Percentiles rank a stretch among this genome's conserved stretches.
These are phyloP conservation scores for Acrocera orbiculus DNA, from an alignment of 2,888 invertebrate genomes.

Conservation along the genomic window DNA sequence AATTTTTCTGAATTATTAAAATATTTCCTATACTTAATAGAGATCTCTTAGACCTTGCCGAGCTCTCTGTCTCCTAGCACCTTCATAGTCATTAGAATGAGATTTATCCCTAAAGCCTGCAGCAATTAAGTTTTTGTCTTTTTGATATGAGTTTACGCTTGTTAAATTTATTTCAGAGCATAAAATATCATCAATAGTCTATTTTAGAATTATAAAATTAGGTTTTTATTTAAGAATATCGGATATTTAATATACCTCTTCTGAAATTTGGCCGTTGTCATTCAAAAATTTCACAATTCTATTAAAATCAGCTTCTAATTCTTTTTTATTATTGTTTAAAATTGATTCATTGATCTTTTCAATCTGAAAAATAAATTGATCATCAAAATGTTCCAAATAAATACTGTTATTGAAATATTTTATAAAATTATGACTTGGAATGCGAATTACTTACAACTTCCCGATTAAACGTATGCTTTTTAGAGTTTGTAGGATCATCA, in stretches of 20 bases:
- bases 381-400: constrained; percentile 1
- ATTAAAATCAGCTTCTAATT: constrained; percentile 37
- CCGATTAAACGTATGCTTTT: constrained; percentile 41
- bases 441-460: constrained; percentile 48
- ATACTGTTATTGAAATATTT: background rate
- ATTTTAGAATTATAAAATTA: background rate
- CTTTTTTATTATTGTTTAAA: constrained; percentile 34
- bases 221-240: background rate
- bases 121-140: constrained; percentile 6
- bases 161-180: constrained; percentile 10
- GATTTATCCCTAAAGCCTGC: constrained; percentile 7
- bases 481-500: constrained; percentile 33
- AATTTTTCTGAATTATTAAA: background rate
- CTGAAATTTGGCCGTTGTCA: constrained; percentile 20
- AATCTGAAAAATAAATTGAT: constrained; percentile 18
- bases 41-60: constrained; percentile 9
- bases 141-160: constrained; percentile 3
- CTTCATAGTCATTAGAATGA: background rate
- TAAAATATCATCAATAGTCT: constrained; percentile 11
- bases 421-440: background rate
- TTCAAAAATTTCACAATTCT: constrained; percentile 36
- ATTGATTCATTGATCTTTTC: constrained; percentile 33
- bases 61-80: background rate
- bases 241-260: constrained; percentile 1
- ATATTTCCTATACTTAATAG: constrained; percentile 5